Evolutionary conservation across 2,888 invertebrate species (phyloP).

Genomic region (Fragum whitleyi): DNA sequence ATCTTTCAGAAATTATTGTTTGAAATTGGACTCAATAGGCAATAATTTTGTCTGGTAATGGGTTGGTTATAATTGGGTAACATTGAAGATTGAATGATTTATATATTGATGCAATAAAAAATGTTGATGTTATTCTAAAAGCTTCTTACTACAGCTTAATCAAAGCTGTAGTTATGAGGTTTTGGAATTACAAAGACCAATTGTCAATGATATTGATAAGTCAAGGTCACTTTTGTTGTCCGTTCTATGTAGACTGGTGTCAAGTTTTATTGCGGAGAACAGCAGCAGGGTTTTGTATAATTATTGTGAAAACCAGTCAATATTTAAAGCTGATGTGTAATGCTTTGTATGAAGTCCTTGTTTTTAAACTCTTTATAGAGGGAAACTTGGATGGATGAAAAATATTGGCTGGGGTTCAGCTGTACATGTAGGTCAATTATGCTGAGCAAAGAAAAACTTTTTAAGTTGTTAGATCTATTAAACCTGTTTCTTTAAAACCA

Average conservation of each 20-base stretch:
- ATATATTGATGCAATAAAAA: no score
- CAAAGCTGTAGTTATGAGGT: no score
- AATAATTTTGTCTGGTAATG: no score
- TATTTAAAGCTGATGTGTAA: conserved; percentile 52
- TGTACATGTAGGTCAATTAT: neutral
- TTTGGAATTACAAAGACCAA: no score
- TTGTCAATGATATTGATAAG: no score
- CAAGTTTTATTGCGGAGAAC: conserved; percentile 39
- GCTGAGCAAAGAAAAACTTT: neutral
- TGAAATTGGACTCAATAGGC: no score
- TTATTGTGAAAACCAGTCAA: conserved; percentile 45
- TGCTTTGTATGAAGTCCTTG: conserved; percentile 20
- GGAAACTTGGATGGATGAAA: conserved; percentile 25
- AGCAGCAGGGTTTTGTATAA: conserved; percentile 63
- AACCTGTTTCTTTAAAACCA: neutral
- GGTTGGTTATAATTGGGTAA: no score
- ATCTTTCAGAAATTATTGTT: no score
- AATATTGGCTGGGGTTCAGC: conserved; percentile 8
- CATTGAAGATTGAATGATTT: no score
- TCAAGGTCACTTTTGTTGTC: no score
- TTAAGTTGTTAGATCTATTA: neutral
- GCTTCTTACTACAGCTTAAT: no score
- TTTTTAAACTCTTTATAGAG: conserved; percentile 16
- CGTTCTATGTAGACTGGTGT: conserved; percentile 35
- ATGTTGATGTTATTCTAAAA: no score